Conservation (phyloP, 2,113 vertebrate genomes). For the Corythoichthys intestinalis region DNA sequence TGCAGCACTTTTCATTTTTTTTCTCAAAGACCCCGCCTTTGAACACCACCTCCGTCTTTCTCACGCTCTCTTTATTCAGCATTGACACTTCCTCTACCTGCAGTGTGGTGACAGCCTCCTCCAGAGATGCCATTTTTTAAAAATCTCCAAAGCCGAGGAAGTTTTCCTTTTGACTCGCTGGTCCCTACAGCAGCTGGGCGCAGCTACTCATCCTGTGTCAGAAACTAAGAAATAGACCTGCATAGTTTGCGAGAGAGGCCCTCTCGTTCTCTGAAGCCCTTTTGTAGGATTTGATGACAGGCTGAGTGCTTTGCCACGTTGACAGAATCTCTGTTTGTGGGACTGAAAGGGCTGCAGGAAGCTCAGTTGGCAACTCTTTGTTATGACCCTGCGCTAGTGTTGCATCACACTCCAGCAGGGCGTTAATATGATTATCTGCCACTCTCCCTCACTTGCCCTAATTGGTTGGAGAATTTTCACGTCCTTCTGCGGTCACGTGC, state of each 20-base stretch:
- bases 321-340: constrained; percentile 49
- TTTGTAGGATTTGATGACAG: constrained; percentile 34
- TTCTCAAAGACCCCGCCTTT: constrained; percentile 48
- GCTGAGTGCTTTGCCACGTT: constrained; percentile 60
- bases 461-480: constrained; percentile 21
- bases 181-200: constrained; percentile 12
- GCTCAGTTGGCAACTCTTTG: constrained; percentile 25
- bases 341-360: constrained; percentile 45
- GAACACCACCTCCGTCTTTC: constrained; percentile 30
- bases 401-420: constrained; percentile 45
- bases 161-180: constrained; percentile 21
- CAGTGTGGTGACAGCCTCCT: constrained; percentile 19
- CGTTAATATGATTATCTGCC: constrained; percentile 49
- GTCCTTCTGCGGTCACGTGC: constrained; percentile 20
- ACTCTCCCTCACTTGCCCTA: constrained; percentile 17
- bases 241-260: constrained; percentile 28
- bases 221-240: constrained; percentile 30
- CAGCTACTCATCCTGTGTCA: constrained; percentile 16
- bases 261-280: constrained; percentile 18
- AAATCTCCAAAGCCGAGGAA: constrained; percentile 1
- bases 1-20: constrained; percentile 71
- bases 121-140: background rate
- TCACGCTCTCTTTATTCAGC: constrained; percentile 1
- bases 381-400: constrained; percentile 24
- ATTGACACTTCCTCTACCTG: constrained; percentile 39